Conservation (phyloP, 1,140 invertebrate genomes). For the Popillia japonica region DNA sequence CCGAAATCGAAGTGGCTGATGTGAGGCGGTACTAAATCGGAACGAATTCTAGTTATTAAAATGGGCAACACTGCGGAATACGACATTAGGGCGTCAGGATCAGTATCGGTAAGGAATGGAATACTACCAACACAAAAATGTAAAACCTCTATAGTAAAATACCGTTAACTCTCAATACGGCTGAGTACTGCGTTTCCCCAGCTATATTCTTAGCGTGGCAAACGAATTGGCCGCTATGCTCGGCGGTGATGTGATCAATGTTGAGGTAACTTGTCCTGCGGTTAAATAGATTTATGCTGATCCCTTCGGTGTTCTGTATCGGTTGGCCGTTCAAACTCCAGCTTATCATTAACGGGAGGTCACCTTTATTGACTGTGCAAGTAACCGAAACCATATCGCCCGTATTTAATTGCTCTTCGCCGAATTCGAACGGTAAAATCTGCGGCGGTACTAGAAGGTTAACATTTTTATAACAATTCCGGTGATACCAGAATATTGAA, state of each 20-base stretch:
- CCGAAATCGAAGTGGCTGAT: conserved; percentile 64
- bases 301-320: conserved; percentile 42
- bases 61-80: conserved; percentile 38
- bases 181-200: conserved; percentile 66
- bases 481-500: too few relatives aligned
- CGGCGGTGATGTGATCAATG: conserved; percentile 77
- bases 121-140: too few relatives aligned
- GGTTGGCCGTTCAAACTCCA: conserved; percentile 63
- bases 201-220: conserved; percentile 77
- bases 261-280: conserved; percentile 76
- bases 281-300: conserved; percentile 65
- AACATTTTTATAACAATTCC: too few relatives aligned
- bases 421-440: conserved; percentile 52
- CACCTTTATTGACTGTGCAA: conserved; percentile 69
- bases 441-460: conserved; percentile 45
- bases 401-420: conserved; percentile 61
- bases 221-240: conserved; percentile 79
- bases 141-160: not conserved
- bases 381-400: conserved; percentile 65
- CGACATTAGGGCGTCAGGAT: not conserved
- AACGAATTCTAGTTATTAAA: too few relatives aligned
- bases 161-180: conserved; percentile 1
- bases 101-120: too few relatives aligned
- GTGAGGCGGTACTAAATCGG: conserved; percentile 62
- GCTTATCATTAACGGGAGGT: conserved; percentile 55